Conservation (phyloP, 92 coral and sea anemone species). For the Umimayanthus chanpuru region DNA sequence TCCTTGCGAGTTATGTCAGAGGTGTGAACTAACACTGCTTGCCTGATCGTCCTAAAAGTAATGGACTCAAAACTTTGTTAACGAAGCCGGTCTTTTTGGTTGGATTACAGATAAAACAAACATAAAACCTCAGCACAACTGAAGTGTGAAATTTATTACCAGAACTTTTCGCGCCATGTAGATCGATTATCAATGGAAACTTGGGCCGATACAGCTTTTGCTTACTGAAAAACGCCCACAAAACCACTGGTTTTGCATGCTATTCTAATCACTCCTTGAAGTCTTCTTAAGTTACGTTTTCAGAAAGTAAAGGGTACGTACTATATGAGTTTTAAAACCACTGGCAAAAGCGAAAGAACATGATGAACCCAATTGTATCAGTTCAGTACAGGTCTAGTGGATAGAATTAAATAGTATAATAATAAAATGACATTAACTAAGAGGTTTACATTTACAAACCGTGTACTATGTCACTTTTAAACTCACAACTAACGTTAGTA, state of each 20-base stretch:
- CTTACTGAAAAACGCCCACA: neutral
- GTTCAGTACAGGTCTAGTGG: too few species aligned
- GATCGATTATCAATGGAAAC: neutral
- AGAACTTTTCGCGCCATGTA: neutral
- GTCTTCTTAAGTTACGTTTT: neutral
- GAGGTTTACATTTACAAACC: too few species aligned
- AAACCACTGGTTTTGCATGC: neutral
- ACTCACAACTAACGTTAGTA: too few species aligned
- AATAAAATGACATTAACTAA: too few species aligned
- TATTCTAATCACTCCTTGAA: neutral
- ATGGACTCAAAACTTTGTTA: neutral
- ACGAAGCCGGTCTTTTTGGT: neutral
- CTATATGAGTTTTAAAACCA: too few species aligned
- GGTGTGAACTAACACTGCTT: neutral
- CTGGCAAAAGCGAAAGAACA: neutral
- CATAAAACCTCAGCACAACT: neutral
- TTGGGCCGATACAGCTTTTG: too few species aligned
- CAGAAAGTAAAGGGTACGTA: neutral
- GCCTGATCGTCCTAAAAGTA: neutral
- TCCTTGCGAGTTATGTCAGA: neutral
- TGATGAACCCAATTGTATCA: neutral
- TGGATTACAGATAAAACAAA: neutral
- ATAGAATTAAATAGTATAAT: too few species aligned
- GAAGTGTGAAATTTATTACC: neutral
- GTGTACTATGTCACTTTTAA: too few species aligned